Base-by-base conservation (phyloP, 2,888 invertebrate species). In the Acrocera orbiculus region DNA sequence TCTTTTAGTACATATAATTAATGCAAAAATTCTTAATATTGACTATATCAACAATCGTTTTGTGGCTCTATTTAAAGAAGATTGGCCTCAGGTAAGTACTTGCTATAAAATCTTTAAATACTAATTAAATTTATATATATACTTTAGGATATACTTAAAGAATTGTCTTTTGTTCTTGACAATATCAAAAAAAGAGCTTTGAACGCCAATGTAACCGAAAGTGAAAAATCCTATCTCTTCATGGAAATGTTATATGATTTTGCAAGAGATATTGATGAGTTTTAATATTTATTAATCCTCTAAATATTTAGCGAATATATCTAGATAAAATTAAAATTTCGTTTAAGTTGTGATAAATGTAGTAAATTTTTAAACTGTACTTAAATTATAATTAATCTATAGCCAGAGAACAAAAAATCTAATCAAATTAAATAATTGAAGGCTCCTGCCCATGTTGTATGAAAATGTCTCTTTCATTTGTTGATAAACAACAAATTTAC, bases 31-130 rank as follows among this genome's bases (percentile, higher is more conserved):
- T 31, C 47, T 80, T 38, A 65, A 59, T 4, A 62, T 72, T 11
- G 70, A 74, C 28, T 61, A 64, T 2, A 51, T 80, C 8, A 75
- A 75, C 42, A 66, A 70, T 30, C 71, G 76, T 44, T 75, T 76
- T 44, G 56, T 77, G 23, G 68, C 71, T 2, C 65, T 80, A 10
- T 76, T 77, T 37, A 66, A 72, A 43, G 65, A 68, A 41, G 73
- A 76, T 37, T 79, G 77, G 76, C 54, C 69, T 1, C 62, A 66
- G 56, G 72, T 70, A 44, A 50, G 47, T 46, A 15, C 11, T 10
- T n/a, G 3, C 8, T 10, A 11, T 4, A 23, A 11, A 11, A n/a
- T 23, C 11, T 2, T 23, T 23, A 3, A 23, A 23, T 23, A 5
- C 2, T 11, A 23, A 11, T 23, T 23, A 11, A 5, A n/a, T 23